Conservation (phyloP, 2,888 invertebrate species). For the Acholoe squamosa region DNA sequence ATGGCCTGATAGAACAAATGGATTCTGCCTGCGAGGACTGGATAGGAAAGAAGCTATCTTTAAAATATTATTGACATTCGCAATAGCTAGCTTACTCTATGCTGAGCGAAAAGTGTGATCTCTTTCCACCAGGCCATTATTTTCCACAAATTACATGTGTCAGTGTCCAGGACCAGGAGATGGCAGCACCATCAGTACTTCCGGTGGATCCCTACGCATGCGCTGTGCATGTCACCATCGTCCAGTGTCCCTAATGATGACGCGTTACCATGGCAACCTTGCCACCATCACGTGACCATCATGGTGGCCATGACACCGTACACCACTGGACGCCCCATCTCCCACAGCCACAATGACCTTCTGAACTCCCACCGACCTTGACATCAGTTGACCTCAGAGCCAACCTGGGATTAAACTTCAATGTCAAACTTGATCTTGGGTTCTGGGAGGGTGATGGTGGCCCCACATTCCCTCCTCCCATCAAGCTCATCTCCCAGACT, state of each 20-base stretch:
- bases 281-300: constrained; percentile 36
- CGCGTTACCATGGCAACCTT: constrained; percentile 24
- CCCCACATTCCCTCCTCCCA: too few relatives aligned
- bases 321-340: background rate
- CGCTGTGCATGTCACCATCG: background rate
- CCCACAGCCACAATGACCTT: constrained; percentile 12
- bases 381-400: constrained; percentile 24
- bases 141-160: too few relatives aligned
- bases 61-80: too few relatives aligned
- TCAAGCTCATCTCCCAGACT: too few relatives aligned
- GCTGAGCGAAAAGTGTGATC: too few relatives aligned
- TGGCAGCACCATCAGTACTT: background rate
- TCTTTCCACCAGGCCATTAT: too few relatives aligned
- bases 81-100: too few relatives aligned
- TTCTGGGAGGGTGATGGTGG: too few relatives aligned
- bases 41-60: too few relatives aligned
- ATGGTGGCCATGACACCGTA: constrained; percentile 18
- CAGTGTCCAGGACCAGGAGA: too few relatives aligned
- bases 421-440: constrained; percentile 24
- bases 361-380: constrained; percentile 26
- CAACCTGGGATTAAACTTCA: constrained; percentile 37
- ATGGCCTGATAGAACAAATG: too few relatives aligned
- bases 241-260: constrained; percentile 39
- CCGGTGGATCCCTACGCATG: background rate
- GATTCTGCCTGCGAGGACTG: too few relatives aligned